Evolutionary conservation across 2,888 invertebrate species (phyloP).

Genomic region (Amorpha juglandis): DNA sequence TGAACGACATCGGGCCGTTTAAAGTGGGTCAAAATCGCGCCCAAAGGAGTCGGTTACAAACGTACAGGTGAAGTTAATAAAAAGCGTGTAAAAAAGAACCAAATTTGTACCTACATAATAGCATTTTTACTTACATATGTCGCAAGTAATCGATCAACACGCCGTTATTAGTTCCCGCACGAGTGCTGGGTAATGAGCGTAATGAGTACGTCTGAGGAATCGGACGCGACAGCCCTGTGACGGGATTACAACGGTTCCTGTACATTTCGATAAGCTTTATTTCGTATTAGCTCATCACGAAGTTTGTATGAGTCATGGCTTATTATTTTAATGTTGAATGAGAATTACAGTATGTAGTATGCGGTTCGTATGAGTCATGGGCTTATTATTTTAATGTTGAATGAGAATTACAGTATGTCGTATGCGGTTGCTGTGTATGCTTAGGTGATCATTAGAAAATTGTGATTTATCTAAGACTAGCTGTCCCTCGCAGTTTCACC

Average conservation of each 20-base stretch:
- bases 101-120: too few species aligned
- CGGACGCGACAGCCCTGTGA: constrained; percentile 53
- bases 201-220: constrained; percentile 38
- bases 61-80: too few species aligned
- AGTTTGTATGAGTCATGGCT: background rate
- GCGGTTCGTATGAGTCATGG: background rate
- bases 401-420: background rate
- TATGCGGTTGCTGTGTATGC: too few species aligned
- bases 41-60: too few species aligned
- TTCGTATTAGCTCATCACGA: constrained; percentile 29
- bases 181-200: constrained; percentile 51
- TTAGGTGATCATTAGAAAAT: too few species aligned
- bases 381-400: background rate
- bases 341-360: background rate
- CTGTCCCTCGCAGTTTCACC: too few species aligned
- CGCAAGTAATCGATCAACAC: constrained; percentile 38
- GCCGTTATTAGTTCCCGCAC: constrained; percentile 37
- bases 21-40: too few species aligned
- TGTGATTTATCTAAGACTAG: too few species aligned
- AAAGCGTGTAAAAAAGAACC: too few species aligned
- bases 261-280: constrained; percentile 64
- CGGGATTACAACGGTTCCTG: constrained; percentile 60
- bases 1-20: too few species aligned
- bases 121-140: background rate
- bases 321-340: background rate